Base-by-base conservation (phyloP, 2,113 vertebrate species). In the Ifrita kowaldi region DNA sequence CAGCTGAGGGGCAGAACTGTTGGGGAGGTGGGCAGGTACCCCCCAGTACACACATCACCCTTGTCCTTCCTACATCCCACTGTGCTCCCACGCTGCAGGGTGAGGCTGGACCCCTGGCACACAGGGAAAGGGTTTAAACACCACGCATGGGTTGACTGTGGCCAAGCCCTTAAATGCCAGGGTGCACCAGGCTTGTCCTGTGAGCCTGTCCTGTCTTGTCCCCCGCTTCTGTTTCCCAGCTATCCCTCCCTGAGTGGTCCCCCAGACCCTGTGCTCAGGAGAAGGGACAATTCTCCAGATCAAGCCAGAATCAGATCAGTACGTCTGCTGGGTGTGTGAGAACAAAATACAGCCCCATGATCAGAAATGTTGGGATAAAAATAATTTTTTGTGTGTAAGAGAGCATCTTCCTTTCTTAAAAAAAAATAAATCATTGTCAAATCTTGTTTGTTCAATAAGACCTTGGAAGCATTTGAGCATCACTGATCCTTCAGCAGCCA, bases 121-220 rank as follows among this genome's bases (percentile, higher is more conserved):
- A 2, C 0, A 1, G 37, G 33, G 16, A 78, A 70, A 26, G 18
- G 35, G 12, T 27, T 70, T 84, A 59, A 81, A 24, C 27, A 69
- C 21, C 55, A 75, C 0, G 0, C 0, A 0, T 10, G n/a, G 7
- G 7, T 63, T 7, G 13, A 8, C 56, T 59, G 44, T 9, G 4
- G 49, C 50, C 14, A 24, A 86, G 32, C 21, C 11, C 56, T 49
- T 1, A 3, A 22, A 11, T 42, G 33, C 39, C 2, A 16, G 6
- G 7, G 19, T 47, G 35, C 3, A 2, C 44, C 65, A 88, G 70
- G 21, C 44, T 92, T 1, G 0, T 20, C 27, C 30, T 1, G 1
- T 47, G 39, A 68, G 30, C 70, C 1, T 2, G n/a, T 73, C 57
- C 53, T 86, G 6, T 28, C 71, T 73, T 65, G 41, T 85, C 6